Evolutionary conservation across 2,888 invertebrate genomes (phyloP), one percentile per base, ranked within the genome.

Genomic region (Tanytarsus gracilentus): DNA sequence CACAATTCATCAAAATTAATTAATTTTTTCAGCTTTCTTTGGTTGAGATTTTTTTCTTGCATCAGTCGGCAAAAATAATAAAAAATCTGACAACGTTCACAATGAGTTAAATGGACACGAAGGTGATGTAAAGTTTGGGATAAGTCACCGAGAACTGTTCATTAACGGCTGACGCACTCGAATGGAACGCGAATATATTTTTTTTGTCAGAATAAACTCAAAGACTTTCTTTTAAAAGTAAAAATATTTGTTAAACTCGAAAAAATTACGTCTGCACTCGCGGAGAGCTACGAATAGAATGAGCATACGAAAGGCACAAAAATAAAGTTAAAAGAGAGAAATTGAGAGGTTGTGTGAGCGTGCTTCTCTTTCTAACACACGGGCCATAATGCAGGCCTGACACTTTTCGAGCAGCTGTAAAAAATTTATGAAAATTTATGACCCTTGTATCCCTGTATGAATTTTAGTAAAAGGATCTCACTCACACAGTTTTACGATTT

Each of bases 101-200:
- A 36, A 16, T 36, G 16, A n/a, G 2, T 33, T 33, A 6, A 14
- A 14, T 14, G 14, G n/a, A 33, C n/a, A 36, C n/a, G 16, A 14
- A 36, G 36, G 18, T n/a, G 18, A 14, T 16, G 14, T 23, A 18
- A 21, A 40, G n/a, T n/a, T 40, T 16, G 16, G 18, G 16, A 18
- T 36, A 36, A 53, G 53, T 53, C 53, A 53, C 53, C 25, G 25
- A 44, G 21, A 16, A 44, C 44, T 18, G 44, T 16, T n/a, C n/a
- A n/a, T 23, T 49, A 55, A 55, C 55, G 40, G 25, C 18, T 40
- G 26, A 55, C 40, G 55, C 55, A 55, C 39, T 40, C 39, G 21
- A 55, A 26, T 18, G 40, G 25, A 55, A 55, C 55, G 55, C 40
- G 55, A 55, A 55, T 18, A 36, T 53, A 11, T 39, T 55, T 14